These are phyloP conservation scores for Arrhopalites spinosus DNA, from an alignment of 2,888 invertebrate species.

Conservation along the genomic window DNA sequence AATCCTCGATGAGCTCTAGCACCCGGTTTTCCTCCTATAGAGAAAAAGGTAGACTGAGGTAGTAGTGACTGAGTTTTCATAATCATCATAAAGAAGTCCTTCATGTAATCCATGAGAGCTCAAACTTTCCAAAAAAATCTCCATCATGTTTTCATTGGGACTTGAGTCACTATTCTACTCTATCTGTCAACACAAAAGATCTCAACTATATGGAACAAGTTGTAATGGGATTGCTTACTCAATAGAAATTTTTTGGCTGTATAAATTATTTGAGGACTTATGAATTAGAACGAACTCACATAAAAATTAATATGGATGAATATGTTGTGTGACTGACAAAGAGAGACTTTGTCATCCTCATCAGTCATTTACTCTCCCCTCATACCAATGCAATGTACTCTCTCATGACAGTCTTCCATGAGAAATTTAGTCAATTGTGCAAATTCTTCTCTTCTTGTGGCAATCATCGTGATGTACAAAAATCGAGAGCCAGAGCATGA, in stretches of 20 bases:
- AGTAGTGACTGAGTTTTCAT: not conserved
- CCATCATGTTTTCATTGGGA: not conserved
- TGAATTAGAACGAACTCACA: too few species aligned
- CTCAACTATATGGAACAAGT: not conserved
- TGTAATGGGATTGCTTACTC: not conserved
- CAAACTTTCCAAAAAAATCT: not conserved
- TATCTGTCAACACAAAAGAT: not conserved
- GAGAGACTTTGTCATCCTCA: too few species aligned
- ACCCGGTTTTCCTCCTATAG: constrained; percentile 11
- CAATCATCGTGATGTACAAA: too few species aligned
- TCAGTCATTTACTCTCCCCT: too few species aligned
- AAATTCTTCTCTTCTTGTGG: too few species aligned
- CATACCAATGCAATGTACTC: too few species aligned
- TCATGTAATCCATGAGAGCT: not conserved
- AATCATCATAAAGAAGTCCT: not conserved
- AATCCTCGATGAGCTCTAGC: constrained; percentile 1
- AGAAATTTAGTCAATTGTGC: too few species aligned
- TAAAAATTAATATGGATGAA: too few species aligned
- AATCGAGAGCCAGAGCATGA: too few species aligned
- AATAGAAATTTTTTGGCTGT: not conserved
- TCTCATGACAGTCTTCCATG: too few species aligned
- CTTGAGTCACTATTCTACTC: not conserved
- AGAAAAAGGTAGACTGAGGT: not conserved
- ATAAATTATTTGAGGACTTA: not conserved
- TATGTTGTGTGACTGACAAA: too few species aligned